Conservation (phyloP, 2,113 vertebrate genomes). For the Butastur rufipennis region DNA sequence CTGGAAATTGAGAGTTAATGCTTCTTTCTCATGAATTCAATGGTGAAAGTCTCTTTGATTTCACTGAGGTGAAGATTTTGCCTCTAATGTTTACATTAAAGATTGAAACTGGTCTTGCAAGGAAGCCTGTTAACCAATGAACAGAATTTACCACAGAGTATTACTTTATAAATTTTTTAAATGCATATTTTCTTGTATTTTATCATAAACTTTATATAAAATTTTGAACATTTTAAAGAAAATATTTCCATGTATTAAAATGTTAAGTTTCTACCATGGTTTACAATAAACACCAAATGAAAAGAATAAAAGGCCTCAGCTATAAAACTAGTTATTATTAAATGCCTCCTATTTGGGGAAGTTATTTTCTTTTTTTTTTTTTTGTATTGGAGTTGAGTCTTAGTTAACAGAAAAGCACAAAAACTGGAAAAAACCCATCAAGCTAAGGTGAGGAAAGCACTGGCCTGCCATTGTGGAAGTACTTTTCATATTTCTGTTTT, state of each 20-base stretch:
- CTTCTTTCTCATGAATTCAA: neutral
- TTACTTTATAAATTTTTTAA: conserved; percentile 23
- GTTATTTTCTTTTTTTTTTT: neutral
- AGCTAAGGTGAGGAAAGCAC: neutral
- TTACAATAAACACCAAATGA: conserved; percentile 42
- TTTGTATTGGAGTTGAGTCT: neutral
- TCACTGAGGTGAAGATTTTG: conserved; percentile 6
- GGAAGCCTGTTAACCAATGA: neutral
- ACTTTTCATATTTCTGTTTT: neutral
- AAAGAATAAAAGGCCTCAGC: neutral
- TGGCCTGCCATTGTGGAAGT: neutral
- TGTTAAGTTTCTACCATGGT: neutral
- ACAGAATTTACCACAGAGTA: neutral
- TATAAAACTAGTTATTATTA: neutral
- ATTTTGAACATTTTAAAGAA: conserved; percentile 18
- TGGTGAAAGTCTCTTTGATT: neutral
- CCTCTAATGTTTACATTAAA: conserved; percentile 36
- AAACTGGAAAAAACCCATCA: neutral
- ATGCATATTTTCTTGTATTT: conserved; percentile 20
- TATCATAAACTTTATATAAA: conserved; percentile 46
- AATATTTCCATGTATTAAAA: neutral
- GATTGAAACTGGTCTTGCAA: conserved; percentile 19
- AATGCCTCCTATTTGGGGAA: neutral
- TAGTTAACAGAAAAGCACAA: neutral
- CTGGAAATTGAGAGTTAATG: neutral